Conservation (phyloP, 2,888 invertebrate species). For the Achlya flavicornis region DNA sequence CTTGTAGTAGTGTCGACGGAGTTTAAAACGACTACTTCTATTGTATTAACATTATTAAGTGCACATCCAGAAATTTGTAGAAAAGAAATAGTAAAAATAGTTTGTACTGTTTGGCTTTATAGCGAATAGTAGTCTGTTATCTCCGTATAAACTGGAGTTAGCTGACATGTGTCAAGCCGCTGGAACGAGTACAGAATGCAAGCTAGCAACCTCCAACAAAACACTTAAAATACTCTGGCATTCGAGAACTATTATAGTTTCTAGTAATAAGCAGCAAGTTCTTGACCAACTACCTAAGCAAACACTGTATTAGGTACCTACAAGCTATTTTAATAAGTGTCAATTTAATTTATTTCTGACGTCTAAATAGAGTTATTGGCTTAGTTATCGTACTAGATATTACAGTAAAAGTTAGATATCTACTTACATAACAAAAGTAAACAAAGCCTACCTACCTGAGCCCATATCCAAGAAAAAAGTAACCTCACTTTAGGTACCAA, state of each 20-base stretch:
- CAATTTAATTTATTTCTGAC: not conserved
- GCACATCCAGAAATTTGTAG: not conserved
- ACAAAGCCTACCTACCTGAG: not conserved
- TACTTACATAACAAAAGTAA: not conserved
- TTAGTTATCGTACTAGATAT: too few relatives aligned
- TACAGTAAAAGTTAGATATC: too few relatives aligned
- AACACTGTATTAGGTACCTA: not conserved
- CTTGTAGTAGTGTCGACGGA: not conserved
- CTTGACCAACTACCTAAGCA: not conserved
- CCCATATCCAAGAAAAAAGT: not conserved
- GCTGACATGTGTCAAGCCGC: conserved; percentile 47
- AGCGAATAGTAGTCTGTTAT: not conserved
- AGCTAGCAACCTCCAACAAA: conserved; percentile 27
- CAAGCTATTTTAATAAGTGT: not conserved
- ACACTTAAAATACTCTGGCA: not conserved
- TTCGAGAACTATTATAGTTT: not conserved
- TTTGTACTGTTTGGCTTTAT: not conserved
- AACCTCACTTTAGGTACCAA: not conserved
- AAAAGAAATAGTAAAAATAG: not conserved
- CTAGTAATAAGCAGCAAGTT: not conserved
- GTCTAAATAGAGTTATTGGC: not conserved
- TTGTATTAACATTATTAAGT: not conserved
- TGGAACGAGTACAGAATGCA: conserved; percentile 55
- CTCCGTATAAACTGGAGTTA: conserved; percentile 41
- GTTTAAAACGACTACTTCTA: not conserved